These are phyloP conservation scores for Catostomus latipinnis DNA, from an alignment of 2,797 vertebrate species.

Conservation along the genomic window DNA sequence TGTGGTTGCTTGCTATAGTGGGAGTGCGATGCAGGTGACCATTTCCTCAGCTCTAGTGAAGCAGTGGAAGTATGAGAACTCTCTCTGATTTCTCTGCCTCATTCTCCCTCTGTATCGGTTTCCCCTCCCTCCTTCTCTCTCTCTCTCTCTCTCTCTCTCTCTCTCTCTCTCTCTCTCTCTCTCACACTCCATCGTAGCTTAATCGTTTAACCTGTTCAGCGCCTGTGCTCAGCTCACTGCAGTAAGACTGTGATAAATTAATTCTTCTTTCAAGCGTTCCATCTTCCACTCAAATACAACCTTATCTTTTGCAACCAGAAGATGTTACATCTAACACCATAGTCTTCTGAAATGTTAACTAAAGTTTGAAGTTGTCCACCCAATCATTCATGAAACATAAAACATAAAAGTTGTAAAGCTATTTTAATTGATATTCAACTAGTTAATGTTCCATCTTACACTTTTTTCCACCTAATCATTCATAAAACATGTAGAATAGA, in stretches of 20 bases:
- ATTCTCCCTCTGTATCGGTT: neutral
- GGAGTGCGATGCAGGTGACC: slow-evolving; percentile 47
- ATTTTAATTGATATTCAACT: no score
- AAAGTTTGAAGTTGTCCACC: no score
- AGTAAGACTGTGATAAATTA: slow-evolving; percentile 18
- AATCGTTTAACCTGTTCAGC: slow-evolving; percentile 46
- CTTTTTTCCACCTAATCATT: no score
- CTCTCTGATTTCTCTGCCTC: slow-evolving; percentile 10
- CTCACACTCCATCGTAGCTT: slow-evolving; percentile 21
- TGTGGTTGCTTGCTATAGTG: slow-evolving; percentile 18
- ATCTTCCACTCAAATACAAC: neutral
- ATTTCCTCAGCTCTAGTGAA: slow-evolving; percentile 43
- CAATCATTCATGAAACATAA: no score
- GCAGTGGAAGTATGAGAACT: slow-evolving; percentile 39
- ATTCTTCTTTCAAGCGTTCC: slow-evolving; percentile 6
- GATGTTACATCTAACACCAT: no score
- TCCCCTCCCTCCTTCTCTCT: neutral
- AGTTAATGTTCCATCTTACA: no score
- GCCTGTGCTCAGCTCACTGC: slow-evolving; percentile 36
- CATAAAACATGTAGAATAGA: no score
- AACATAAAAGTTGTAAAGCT: no score
- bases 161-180: slow-evolving; percentile 19
- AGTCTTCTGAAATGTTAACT: no score
- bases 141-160: slow-evolving; percentile 6
- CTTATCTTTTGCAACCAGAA: no score